A percentile compares a stretch with the other conserved stretches of the same genome.
Conservation (phyloP, 2,113 vertebrate genomes). For the Salvator merianae region DNA sequence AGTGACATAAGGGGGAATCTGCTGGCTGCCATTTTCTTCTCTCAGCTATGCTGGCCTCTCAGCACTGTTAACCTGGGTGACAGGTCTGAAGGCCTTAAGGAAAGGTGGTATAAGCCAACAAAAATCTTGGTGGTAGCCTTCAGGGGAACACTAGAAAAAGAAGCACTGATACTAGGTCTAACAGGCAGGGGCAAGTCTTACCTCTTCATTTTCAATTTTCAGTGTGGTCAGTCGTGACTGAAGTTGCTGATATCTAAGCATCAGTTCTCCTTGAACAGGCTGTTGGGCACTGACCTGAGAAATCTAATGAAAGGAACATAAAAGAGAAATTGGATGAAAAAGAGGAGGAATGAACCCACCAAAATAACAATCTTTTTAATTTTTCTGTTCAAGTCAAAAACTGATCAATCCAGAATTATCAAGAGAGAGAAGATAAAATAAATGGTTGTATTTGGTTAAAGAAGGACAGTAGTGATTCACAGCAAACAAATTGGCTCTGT, state of each 20-base stretch:
- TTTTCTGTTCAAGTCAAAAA: constrained; percentile 5
- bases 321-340: constrained; percentile 38
- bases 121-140: neutral
- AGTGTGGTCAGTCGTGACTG: constrained; percentile 94
- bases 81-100: neutral
- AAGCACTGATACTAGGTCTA: neutral
- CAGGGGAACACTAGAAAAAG: neutral
- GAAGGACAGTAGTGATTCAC: neutral
- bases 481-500: neutral
- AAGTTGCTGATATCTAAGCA: constrained; percentile 94
- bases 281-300: constrained; percentile 95
- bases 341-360: neutral
- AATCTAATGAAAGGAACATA: constrained; percentile 78
- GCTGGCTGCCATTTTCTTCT: neutral
- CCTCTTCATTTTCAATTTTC: constrained; percentile 98
- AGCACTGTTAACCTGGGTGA: neutral
- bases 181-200: constrained; percentile 63
- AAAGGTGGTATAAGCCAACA: neutral
- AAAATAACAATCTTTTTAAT: neutral
- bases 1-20: neutral
- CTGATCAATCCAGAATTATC: neutral
- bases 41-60: neutral
- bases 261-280: constrained; percentile 90
- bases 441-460: neutral
- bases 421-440: constrained; percentile 14